These are phyloP conservation scores for Melospiza melodia DNA, from an alignment of 2,113 vertebrate genomes.

Conservation along the genomic window DNA sequence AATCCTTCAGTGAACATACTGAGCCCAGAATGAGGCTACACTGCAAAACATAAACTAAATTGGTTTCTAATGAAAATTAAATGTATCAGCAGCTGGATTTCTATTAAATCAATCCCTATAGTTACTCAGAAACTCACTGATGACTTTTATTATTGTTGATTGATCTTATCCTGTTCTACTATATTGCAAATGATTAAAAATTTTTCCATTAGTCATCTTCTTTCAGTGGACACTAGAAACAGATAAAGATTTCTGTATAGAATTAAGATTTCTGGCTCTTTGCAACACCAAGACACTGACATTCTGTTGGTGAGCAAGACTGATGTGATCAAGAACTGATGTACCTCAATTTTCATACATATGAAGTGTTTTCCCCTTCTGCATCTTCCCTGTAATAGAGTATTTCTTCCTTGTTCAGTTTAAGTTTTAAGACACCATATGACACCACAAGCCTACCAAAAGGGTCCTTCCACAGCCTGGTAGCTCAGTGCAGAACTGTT, in stretches of 20 bases:
- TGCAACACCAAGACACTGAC: background rate
- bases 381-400: background rate
- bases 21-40: background rate
- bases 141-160: background rate
- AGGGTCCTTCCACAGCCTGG: background rate
- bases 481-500: background rate
- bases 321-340: background rate
- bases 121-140: background rate
- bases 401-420: background rate
- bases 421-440: background rate
- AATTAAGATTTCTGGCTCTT: background rate
- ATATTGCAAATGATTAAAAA: background rate
- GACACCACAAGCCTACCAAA: background rate
- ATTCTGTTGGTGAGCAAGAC: background rate
- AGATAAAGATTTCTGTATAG: background rate
- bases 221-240: background rate
- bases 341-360: background rate
- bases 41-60: background rate
- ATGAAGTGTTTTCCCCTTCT: background rate
- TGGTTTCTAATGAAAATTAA: background rate
- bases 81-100: background rate
- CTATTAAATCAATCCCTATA: background rate
- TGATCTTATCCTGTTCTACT: background rate
- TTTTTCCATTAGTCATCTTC: background rate
- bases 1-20: background rate